A percentile compares a stretch with the other conserved stretches of the same genome.
phyloP scores from a whole-genome alignment of 2,113 vertebrate genomes.

The Mormyrus lacerda region DNA sequence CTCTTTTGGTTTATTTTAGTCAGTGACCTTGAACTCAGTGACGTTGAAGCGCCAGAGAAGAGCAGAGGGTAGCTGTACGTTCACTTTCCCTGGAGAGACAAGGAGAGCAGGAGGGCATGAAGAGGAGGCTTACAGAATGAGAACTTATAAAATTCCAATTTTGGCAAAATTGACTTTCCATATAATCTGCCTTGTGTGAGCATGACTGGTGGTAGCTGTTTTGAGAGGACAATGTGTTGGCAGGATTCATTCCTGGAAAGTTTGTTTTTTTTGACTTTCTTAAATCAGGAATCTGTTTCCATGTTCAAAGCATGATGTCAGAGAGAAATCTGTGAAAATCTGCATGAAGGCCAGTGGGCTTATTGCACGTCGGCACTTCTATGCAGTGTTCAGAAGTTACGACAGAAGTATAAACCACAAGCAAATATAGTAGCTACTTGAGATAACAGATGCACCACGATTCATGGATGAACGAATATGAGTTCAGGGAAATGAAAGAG shows the following conservation, averaged over 20 bases:
- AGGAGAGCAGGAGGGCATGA: background rate
- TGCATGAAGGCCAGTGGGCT: background rate
- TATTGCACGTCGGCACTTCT: no score
- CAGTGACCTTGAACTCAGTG: background rate
- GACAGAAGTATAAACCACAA: background rate
- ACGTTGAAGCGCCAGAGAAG: background rate
- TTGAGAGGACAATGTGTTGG: background rate
- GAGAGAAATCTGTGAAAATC: background rate
- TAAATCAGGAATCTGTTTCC: background rate
- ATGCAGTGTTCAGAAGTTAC: background rate
- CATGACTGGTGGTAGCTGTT: background rate
- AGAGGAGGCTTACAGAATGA: background rate
- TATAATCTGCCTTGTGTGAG: constrained; percentile 12
- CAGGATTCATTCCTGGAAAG: background rate
- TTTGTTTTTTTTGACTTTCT: background rate
- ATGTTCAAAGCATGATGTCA: background rate
- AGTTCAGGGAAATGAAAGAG: no score
- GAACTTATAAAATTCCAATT: constrained; percentile 17
- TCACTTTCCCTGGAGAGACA: background rate
- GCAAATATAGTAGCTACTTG: background rate
- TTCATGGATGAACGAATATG: background rate
- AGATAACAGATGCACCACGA: background rate
- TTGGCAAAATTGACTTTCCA: background rate
- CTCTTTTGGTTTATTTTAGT: background rate
- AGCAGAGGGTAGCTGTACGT: background rate